phyloP scores from a whole-genome alignment of 2,888 invertebrate genomes.

The Arctia plantaginis region DNA sequence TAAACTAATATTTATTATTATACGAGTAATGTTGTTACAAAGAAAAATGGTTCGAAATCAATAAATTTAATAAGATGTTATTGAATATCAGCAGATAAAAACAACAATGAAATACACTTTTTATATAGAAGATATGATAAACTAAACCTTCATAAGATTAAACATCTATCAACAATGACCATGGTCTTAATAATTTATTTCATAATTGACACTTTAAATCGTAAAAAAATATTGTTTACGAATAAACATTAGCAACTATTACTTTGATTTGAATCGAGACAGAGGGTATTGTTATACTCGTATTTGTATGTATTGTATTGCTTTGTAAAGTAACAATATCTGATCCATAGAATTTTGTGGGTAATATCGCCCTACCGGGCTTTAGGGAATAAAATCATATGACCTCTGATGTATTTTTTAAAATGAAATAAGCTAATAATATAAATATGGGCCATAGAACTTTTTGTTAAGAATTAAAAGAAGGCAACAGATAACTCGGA shows the following conservation, averaged over 20 bases:
- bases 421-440: no score
- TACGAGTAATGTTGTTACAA: constrained; percentile 1
- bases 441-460: neutral
- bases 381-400: constrained; percentile 10
- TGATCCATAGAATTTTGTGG: constrained; percentile 22
- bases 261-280: constrained; percentile 18
- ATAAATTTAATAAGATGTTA: constrained; percentile 18
- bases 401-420: neutral
- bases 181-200: constrained; percentile 2
- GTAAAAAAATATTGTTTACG: neutral
- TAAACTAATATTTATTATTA: constrained; percentile 17
- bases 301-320: constrained; percentile 23
- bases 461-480: neutral
- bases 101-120: constrained; percentile 7
- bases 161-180: constrained; percentile 16
- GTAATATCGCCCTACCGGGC: constrained; percentile 22
- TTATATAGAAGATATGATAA: constrained; percentile 5
- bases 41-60: constrained; percentile 14
- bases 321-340: constrained; percentile 26
- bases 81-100: constrained; percentile 14
- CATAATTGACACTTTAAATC: neutral
- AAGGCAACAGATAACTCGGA: neutral
- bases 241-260: constrained; percentile 25
- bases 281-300: constrained; percentile 27
- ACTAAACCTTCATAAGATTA: constrained; percentile 33